Base-by-base conservation (phyloP, 2,888 invertebrate species). In the Lycia hirtaria region DNA sequence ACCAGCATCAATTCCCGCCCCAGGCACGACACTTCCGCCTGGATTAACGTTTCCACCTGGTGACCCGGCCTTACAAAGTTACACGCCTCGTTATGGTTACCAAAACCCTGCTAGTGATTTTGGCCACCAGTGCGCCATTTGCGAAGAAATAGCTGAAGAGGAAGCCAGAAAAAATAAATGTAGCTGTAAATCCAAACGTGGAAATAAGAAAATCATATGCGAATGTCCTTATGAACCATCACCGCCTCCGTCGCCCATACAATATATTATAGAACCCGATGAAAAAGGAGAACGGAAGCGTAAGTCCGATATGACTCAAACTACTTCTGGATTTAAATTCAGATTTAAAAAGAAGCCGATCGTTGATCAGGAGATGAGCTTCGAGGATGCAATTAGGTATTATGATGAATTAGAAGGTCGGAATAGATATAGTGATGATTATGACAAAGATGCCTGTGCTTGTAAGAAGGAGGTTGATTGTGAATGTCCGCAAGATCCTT, bases 301-400 rank as follows among this genome's bases (percentile, higher is more conserved):
- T 20, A 72, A 69, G 28, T 83, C 83, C 0, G 71, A 76, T 10
- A 67, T 77, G 59, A 78, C 85, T 0, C 75, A 83, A 51, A 76
- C 73, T 14, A 73, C 68, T 0, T 85, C 85, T 4, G 85, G 83
- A 14, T 83, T 83, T 40, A 79, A 70, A 66, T 45, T 83, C 7
- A 57, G 65, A 30, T 52, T 68, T 4, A 58, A 55, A 9, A 75
- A 72, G 45, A 74, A 33, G 51, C 50, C 47, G 4, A 28, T 60
- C 4, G 9, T 65, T 0, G 71, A 70, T 19, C 59, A 65, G 2
- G 71, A 75, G 15, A 65, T 79, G 62, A 80, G 73, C 58, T 78
- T 78, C 20, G 80, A 83, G 53, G 80, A 83, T 22, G 72, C 75
- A 9, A 38, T 80, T 1, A 52, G 62, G 17, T 81, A 73, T 38